Base-by-base conservation (phyloP, 2,113 vertebrate genomes). In the Microtus oregoni region DNA sequence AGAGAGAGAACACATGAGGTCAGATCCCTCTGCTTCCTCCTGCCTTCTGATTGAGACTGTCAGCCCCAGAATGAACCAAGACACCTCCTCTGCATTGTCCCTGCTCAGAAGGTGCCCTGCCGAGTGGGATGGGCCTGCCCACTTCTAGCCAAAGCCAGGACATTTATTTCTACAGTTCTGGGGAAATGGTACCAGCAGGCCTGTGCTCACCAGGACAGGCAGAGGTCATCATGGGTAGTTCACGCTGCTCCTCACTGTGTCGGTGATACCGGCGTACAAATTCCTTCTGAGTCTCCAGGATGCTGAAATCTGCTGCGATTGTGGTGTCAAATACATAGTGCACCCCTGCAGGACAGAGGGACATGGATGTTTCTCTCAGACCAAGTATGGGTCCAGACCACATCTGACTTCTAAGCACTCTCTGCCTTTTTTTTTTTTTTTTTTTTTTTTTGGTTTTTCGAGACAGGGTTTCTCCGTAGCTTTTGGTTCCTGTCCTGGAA, bases 171-270 rank as follows among this genome's bases (percentile, higher is more conserved):
- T 32, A 22, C 41, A 44, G 50, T 0, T 2, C 65, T 38, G 10
- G 8, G 3, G 28, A 30, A 61, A 52, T 0, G 35, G 38, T 0
- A 2, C 65, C 35, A 38, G 68, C 32, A 78, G 61, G 41, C 2
- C 15, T 26, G 4, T 28, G 73, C 86, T 99, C 98, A 99, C 99
- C 99, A 90, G 99, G 99, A 96, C 99, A 99, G 72, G 99, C 99
- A 30, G 99, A 99, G 92, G 99, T 99, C 98, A 99, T 99, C 99
- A 99, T 99, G 26, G 99, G 99, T 96, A 99, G 97, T 19, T 99
- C 98, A 9, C 98, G 98, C 76, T 98, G 98, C 70, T 99, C 99
- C 77, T 99, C 99, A 90, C 98, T 99, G 98, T 99, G 99, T 97
- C 98, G 99, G 0, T 97, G 98, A 94, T 99, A 99, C 0, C 99